These are phyloP conservation scores for Lochmaea crataegi DNA, from an alignment of 2,888 invertebrate genomes.

Conservation along the genomic window DNA sequence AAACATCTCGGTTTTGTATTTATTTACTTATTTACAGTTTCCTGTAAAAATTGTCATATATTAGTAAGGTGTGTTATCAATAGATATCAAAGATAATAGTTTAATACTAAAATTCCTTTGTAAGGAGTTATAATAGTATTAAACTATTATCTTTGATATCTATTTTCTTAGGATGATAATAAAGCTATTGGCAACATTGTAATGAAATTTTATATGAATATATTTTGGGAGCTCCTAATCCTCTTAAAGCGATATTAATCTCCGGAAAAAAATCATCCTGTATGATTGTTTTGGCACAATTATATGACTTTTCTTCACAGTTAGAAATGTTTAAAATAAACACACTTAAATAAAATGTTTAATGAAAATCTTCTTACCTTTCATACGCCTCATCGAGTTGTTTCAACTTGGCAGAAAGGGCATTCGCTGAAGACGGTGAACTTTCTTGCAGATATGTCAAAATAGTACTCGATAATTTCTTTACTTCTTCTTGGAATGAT, in stretches of 20 bases:
- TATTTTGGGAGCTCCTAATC: background rate
- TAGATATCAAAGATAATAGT: too few relatives aligned
- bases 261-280: background rate
- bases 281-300: background rate
- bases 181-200: too few relatives aligned
- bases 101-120: too few relatives aligned
- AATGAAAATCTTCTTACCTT: conserved; percentile 65
- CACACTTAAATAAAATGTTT: background rate
- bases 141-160: too few relatives aligned
- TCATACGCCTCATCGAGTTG: conserved; percentile 77
- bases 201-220: too few relatives aligned
- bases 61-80: too few relatives aligned
- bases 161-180: too few relatives aligned
- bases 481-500: conserved; percentile 75
- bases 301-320: background rate
- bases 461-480: conserved; percentile 77
- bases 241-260: background rate
- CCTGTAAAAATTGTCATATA: too few relatives aligned
- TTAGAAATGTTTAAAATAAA: background rate
- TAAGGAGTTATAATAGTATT: too few relatives aligned
- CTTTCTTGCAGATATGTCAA: conserved; percentile 76
- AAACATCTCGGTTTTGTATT: too few relatives aligned
- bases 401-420: conserved; percentile 76
- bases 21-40: too few relatives aligned
- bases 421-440: conserved; percentile 76